Percentiles rank a stretch among this genome's conserved stretches.
These are phyloP conservation scores for Nebria salina DNA, from an alignment of 2,888 invertebrate species.

Conservation along the genomic window DNA sequence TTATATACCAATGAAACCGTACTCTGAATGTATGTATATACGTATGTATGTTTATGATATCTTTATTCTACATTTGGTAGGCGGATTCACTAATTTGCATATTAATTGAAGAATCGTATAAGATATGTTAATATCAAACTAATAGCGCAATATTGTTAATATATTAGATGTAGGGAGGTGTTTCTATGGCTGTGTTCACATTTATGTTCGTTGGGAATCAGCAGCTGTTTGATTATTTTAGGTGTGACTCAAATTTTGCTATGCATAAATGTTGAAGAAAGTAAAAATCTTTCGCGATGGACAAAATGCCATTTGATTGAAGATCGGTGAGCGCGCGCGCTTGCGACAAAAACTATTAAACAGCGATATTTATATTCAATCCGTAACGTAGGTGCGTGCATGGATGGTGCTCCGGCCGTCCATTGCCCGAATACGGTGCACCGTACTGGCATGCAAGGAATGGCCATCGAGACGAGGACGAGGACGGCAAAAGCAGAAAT, in stretches of 20 bases:
- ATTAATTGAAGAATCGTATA: constrained; percentile 21
- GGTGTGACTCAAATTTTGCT: too few relatives aligned
- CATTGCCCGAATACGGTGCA: constrained; percentile 41
- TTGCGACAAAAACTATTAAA: constrained; percentile 35
- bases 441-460: constrained; percentile 40
- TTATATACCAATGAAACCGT: neutral
- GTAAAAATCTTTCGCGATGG: neutral
- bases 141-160: constrained; percentile 8
- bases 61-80: constrained; percentile 18
- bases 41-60: constrained; percentile 10
- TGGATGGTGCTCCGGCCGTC: constrained; percentile 3
- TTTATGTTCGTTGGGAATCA: too few relatives aligned
- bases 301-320: neutral
- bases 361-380: constrained; percentile 40
- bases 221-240: too few relatives aligned
- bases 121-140: neutral
- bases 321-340: constrained; percentile 8
- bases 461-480: neutral
- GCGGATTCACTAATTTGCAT: constrained; percentile 28
- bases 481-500: constrained; percentile 34
- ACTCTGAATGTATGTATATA: neutral
- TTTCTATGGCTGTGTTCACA: too few relatives aligned
- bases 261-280: too few relatives aligned
- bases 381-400: constrained; percentile 26
- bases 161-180: neutral